Evolutionary conservation across 2,113 vertebrate species (phyloP).

Genomic region (Seriola rivoliana): DNA sequence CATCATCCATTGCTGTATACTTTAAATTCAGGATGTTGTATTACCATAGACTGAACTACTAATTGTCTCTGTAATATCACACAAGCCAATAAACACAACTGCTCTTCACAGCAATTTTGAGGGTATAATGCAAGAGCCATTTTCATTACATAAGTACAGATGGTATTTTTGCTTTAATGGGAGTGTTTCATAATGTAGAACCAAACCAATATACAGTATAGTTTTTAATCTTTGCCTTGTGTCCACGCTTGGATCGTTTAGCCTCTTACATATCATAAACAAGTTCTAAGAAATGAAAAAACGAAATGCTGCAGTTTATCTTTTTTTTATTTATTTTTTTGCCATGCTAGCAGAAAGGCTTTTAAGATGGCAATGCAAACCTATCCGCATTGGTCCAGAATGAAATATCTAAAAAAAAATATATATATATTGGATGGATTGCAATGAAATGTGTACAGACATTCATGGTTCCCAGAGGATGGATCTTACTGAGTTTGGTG

Average conservation of each 20-base stretch:
- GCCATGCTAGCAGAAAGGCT: not conserved
- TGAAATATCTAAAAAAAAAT: no score
- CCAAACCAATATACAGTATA: not conserved
- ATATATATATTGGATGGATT: no score
- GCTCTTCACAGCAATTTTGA: constrained; percentile 13
- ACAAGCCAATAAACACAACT: constrained; percentile 47
- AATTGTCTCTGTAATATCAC: constrained; percentile 48
- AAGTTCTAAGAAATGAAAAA: no score
- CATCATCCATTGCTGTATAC: constrained; percentile 26
- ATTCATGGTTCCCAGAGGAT: no score
- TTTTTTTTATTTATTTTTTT: no score
- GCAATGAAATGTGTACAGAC: no score
- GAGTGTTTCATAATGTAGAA: constrained; percentile 11
- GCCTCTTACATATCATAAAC: not conserved
- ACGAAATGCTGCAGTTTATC: no score
- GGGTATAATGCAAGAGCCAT: constrained; percentile 3
- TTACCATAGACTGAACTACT: constrained; percentile 33
- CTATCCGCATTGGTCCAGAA: no score
- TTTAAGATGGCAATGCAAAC: not conserved
- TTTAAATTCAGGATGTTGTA: constrained; percentile 31
- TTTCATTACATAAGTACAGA: constrained; percentile 18
- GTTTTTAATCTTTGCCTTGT: not conserved
- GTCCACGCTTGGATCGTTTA: not conserved
- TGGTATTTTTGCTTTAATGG: constrained; percentile 24
- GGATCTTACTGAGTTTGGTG: no score